Evolutionary conservation across 2,797 vertebrate species (phyloP).

Genomic region (Notolepis coatsorum): DNA sequence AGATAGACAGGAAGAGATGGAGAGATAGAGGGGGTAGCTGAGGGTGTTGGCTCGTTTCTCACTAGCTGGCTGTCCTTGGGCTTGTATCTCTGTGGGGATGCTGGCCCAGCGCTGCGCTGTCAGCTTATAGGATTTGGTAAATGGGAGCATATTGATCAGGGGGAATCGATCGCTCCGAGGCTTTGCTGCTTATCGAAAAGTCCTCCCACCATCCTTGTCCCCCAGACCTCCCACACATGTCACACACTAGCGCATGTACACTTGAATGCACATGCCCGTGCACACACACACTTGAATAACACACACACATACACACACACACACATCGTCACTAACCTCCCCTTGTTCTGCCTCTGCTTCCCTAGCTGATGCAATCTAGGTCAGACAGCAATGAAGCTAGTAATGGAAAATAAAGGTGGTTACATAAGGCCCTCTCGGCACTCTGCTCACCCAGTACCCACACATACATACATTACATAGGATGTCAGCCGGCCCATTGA

Average conservation of each 20-base stretch:
- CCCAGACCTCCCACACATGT: slow-evolving; percentile 13
- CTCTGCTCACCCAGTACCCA: slow-evolving; percentile 73
- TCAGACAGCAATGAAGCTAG: slow-evolving; percentile 80
- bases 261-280: not conserved
- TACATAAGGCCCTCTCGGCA: slow-evolving; percentile 76
- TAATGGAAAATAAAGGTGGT: slow-evolving; percentile 82
- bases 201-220: slow-evolving; percentile 50
- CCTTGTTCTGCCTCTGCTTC: slow-evolving; percentile 76
- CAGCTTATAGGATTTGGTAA: slow-evolving; percentile 67
- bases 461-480: slow-evolving; percentile 62
- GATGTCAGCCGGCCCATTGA: slow-evolving; percentile 65
- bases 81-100: slow-evolving; percentile 27
- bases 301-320: slow-evolving; percentile 32
- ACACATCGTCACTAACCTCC: slow-evolving; percentile 64
- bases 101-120: slow-evolving; percentile 45
- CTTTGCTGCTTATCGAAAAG: slow-evolving; percentile 54
- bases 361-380: slow-evolving; percentile 82
- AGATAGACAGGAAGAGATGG: slow-evolving; percentile 3
- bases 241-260: slow-evolving; percentile 44
- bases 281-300: not conserved
- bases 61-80: slow-evolving; percentile 43
- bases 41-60: slow-evolving; percentile 30
- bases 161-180: slow-evolving; percentile 58
- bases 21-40: not conserved
- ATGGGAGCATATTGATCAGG: slow-evolving; percentile 67